Evolutionary conservation across 37 sponge, comb jelly and placozoan genomes (phyloP).

Genomic region (Theonella swinhoei): DNA sequence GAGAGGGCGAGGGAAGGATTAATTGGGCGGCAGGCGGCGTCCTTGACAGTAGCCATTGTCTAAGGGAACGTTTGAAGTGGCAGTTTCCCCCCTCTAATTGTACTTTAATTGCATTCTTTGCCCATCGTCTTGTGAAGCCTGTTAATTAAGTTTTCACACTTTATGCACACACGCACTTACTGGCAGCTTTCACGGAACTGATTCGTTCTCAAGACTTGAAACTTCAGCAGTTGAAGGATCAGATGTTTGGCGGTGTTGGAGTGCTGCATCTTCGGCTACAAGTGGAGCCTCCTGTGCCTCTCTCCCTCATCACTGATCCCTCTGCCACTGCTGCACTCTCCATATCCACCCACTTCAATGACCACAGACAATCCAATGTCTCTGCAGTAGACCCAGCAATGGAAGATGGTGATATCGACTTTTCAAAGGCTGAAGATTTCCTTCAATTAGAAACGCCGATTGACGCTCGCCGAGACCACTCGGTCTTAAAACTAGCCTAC

Average conservation of each 20-base stretch:
- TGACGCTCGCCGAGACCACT: constrained; percentile 54
- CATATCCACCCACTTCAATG: constrained; percentile 56
- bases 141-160: background rate
- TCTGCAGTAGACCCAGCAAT: background rate
- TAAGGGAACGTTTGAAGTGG: too few species aligned
- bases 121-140: background rate
- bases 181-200: constrained; percentile 33
- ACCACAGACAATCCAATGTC: constrained; percentile 13
- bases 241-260: background rate
- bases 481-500: constrained; percentile 46
- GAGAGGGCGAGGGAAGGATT: too few species aligned
- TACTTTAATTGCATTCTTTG: background rate
- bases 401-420: constrained; percentile 38
- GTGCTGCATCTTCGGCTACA: constrained; percentile 14
- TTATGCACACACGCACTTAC: background rate
- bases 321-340: constrained; percentile 10
- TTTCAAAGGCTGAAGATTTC: constrained; percentile 52
- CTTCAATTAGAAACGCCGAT: constrained; percentile 56
- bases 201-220: constrained; percentile 53
- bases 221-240: constrained; percentile 39
- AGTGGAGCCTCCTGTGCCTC: constrained; percentile 11
- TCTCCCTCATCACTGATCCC: constrained; percentile 17
- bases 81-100: background rate
- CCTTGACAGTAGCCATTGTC: too few species aligned
- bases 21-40: too few species aligned